Percentiles rank a stretch among this genome's conserved stretches.
Conservation (phyloP, 2,888 invertebrate genomes). For the Tiliacea aurago region DNA sequence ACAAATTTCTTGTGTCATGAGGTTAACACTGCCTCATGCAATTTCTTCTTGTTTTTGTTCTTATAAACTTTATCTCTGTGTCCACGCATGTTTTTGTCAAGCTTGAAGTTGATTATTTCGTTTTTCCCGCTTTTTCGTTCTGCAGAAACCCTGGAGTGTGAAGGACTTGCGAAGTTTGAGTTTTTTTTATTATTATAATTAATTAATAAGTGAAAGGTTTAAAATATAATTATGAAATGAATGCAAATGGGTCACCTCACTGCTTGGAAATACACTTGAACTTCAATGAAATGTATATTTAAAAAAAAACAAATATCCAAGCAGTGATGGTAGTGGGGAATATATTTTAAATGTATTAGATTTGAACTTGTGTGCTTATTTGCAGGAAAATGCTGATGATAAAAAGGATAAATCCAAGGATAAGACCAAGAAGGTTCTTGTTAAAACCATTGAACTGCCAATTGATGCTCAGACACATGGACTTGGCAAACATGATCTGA, state of each 20-base stretch:
- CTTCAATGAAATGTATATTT: slow-evolving; percentile 4
- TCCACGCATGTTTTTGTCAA: slow-evolving; percentile 89
- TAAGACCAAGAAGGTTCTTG: slow-evolving; percentile 93
- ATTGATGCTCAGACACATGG: slow-evolving; percentile 95
- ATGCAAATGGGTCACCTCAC: slow-evolving; percentile 89
- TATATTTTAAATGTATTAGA: slow-evolving; percentile 66
- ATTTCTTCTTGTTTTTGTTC: slow-evolving; percentile 75
- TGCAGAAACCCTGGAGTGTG: slow-evolving; percentile 67
- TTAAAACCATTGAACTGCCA: slow-evolving; percentile 96
- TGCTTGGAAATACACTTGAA: slow-evolving; percentile 73
- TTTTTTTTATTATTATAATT: slow-evolving; percentile 57
- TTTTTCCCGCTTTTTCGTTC: slow-evolving; percentile 71
- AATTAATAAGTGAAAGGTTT: slow-evolving; percentile 48
- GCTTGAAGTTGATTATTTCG: slow-evolving; percentile 65
- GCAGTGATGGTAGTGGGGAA: slow-evolving; percentile 84
- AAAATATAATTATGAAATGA: slow-evolving; percentile 69
- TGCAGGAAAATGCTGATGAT: slow-evolving; percentile 88
- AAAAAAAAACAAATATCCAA: slow-evolving; percentile 66
- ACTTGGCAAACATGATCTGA: slow-evolving; percentile 93
- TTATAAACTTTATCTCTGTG: slow-evolving; percentile 85
- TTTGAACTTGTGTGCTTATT: slow-evolving; percentile 82
- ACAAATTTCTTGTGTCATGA: slow-evolving; percentile 79
- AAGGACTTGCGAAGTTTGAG: slow-evolving; percentile 57
- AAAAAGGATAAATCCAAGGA: slow-evolving; percentile 93
- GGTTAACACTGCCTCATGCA: slow-evolving; percentile 73